These are phyloP conservation scores for Mormyrops attenuatus DNA, from an alignment of 2,797 vertebrate species.

Conservation along the genomic window DNA sequence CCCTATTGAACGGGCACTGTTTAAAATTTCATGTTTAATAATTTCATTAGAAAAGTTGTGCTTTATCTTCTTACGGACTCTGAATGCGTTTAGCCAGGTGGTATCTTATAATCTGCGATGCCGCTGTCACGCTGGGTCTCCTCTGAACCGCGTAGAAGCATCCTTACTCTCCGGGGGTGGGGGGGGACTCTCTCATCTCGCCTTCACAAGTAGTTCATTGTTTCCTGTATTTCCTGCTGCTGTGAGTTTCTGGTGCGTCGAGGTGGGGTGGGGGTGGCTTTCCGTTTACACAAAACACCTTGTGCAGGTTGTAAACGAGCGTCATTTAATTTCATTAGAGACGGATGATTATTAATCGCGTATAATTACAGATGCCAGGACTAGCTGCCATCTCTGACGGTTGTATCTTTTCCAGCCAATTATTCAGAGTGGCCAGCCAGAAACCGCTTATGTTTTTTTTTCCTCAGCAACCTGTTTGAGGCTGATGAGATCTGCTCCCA, in stretches of 20 bases:
- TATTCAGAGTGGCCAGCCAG: not conserved
- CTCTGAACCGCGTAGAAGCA: not conserved
- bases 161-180: not conserved
- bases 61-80: not conserved
- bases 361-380: not conserved
- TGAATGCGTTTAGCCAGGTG: not conserved
- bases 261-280: not conserved
- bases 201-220: not conserved
- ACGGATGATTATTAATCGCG: not conserved
- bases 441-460: not conserved
- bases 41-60: not conserved
- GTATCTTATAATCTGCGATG: not conserved
- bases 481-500: not conserved
- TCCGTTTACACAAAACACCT: not conserved
- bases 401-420: not conserved
- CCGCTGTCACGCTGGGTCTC: not conserved
- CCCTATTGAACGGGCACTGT: not conserved
- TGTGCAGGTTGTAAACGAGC: not conserved
- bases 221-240: not conserved
- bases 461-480: not conserved
- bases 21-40: not conserved
- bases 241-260: not conserved
- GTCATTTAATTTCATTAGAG: conserved; percentile 1
- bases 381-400: not conserved
- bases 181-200: not conserved